phyloP scores from a whole-genome alignment of 2,888 invertebrate genomes.

The Bursaphelenchus okinawaensis region DNA sequence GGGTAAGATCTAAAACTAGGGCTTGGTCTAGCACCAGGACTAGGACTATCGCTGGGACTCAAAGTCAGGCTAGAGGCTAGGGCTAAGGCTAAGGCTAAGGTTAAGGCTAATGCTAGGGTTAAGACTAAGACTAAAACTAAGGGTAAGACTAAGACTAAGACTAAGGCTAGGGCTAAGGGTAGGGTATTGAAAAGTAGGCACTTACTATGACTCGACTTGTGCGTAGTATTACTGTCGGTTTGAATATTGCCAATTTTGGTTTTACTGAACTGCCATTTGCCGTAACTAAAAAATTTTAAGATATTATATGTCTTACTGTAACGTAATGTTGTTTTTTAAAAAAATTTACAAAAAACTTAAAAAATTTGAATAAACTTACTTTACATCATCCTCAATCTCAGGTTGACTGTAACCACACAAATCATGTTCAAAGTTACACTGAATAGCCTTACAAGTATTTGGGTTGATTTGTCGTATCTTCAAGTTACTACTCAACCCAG shows the following conservation, averaged over 20 bases:
- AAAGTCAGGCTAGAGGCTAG: too few species aligned
- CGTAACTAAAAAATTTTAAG: conserved; percentile 20
- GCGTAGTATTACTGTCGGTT: conserved; percentile 1
- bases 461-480: not conserved
- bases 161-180: too few species aligned
- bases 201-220: not conserved
- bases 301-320: conserved; percentile 4
- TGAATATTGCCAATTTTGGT: conserved; percentile 15
- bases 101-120: too few species aligned
- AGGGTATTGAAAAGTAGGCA: too few species aligned
- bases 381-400: conserved; percentile 1
- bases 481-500: not conserved
- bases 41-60: too few species aligned
- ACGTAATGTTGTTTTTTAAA: conserved; percentile 8
- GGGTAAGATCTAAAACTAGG: too few species aligned
- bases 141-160: too few species aligned
- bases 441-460: conserved; percentile 27
- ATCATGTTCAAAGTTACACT: conserved; percentile 34
- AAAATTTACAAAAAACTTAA: conserved; percentile 15
- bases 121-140: too few species aligned
- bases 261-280: conserved; percentile 24
- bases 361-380: conserved; percentile 25
- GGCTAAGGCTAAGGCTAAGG: too few species aligned
- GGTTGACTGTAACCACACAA: conserved; percentile 36
- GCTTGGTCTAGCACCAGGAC: too few species aligned